A percentile compares a stretch with the other conserved stretches of the same genome.
phyloP scores from a whole-genome alignment of 2,888 invertebrate species.

The Neoascia interrupta region DNA sequence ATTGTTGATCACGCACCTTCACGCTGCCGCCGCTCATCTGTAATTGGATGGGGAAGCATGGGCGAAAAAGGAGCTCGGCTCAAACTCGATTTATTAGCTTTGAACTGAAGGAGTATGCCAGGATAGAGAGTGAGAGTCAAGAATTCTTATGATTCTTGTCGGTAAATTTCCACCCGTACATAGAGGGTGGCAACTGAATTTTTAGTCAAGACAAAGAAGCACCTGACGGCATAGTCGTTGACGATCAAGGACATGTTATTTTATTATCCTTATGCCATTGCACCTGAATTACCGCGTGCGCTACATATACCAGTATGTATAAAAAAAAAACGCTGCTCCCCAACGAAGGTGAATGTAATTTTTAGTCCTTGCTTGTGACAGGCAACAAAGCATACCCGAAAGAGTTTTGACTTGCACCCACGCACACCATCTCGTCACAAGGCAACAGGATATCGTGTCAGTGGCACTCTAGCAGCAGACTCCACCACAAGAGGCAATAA shows the following conservation, averaged over 20 bases:
- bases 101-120: slow-evolving; percentile 6
- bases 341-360: slow-evolving; percentile 56
- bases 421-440: slow-evolving; percentile 18
- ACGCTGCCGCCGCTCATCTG: slow-evolving; percentile 22
- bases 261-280: slow-evolving; percentile 40
- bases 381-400: neutral
- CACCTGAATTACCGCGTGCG: neutral
- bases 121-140: neutral
- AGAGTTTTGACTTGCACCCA: slow-evolving; percentile 16
- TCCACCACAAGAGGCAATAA: slow-evolving; percentile 69
- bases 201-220: slow-evolving; percentile 13
- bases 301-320: neutral
- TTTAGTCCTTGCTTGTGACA: slow-evolving; percentile 38
- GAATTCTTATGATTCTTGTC: slow-evolving; percentile 1
- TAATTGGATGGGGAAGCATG: slow-evolving; percentile 34
- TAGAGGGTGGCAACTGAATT: neutral
- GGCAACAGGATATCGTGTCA: slow-evolving; percentile 51
- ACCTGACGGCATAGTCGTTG: slow-evolving; percentile 4
- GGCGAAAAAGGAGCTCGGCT: neutral
- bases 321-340: neutral
- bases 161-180: slow-evolving; percentile 7
- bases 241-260: slow-evolving; percentile 38
- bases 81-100: slow-evolving; percentile 49
- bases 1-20: slow-evolving; percentile 60
- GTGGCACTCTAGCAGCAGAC: slow-evolving; percentile 50